Evolutionary conservation across 2,113 vertebrate genomes (phyloP), one percentile per base, ranked within the genome.

Genomic region (Benitochromis conjunctus): DNA sequence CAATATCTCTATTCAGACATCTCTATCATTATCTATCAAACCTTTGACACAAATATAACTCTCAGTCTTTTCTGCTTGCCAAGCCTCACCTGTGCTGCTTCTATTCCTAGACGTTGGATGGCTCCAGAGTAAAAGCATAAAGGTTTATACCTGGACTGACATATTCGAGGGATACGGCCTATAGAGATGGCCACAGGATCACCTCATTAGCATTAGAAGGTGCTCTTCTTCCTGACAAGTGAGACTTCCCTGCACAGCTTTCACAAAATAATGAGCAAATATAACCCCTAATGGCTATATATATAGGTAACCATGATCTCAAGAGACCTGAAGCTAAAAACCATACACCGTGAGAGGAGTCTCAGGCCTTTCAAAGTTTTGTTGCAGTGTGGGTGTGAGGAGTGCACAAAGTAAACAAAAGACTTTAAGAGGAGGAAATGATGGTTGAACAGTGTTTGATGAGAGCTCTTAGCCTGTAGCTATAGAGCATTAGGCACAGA

Each of bases 401-500:
- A 92, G 81, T 58, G 78, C 77, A 88, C 86, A 90, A 88, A 92
- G 88, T 93, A 94, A 94, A 95, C 92, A 93, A 92, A 93, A 90
- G 92, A 92, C 89, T 93, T 91, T 90, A 86, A 90, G 86, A 91
- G 83, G 88, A 89, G 92, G 90, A 92, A 91, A 93, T 88, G 90
- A 95, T 89, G 85, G 91, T 85, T 92, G 93, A 94, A 90, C 90
- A 92, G 90, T 93, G 92, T 93, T 95, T 95, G 93, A 92, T 95
- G 94, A 93, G 93, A 87, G 91, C 93, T 93, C 90, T 94, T 92
- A 87, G 92, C 94, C 94, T 91, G 91, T 93, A 94, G 95, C 94
- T 91, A 93, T 91, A 93, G 94, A 21, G 90, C 94, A 95, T 96
- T 96, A 96, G 94, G 93, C 93, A 91, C 93, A 93, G 91, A 93